Base-by-base conservation (phyloP, 2,888 invertebrate species). In the Rhaphigaster nebulosa region DNA sequence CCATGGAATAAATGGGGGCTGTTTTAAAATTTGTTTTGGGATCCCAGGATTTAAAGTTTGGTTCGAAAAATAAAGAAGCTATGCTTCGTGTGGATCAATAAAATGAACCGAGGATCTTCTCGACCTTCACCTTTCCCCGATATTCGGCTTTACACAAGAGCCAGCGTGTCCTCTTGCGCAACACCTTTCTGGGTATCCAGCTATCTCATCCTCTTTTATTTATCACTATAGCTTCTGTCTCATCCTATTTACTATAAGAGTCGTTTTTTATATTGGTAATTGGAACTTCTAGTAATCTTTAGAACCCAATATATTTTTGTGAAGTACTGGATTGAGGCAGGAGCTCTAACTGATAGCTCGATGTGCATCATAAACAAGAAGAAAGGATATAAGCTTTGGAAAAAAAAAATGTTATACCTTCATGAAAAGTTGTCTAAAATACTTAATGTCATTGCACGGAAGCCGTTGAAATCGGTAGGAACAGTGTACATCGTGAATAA, bases 101-200 rank as follows among this genome's bases (percentile, higher is more conserved):
- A 18, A 76, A 12, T 56, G 12, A 56, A 26, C 18, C 3, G 29
- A 76, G 70, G 8, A 76, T 76, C 70, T 38, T 76, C 70, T 10
- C 70, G 70, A 76, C 70, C 70, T 76, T 76, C 70, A 76, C 70
- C 70, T 76, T 76, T 76, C 70, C 34, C 20, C 70, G 70, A 76
- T 23, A 38, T 76, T 76, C 34, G 70, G 70, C 70, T 76, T 76
- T 76, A 76, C 70, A 76, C 70, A 76, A 76, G 70, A 76, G 5
- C 70, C 70, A 76, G 70, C 20, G 70, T 76, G 38, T 76, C 70
- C 6, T 38, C 70, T 76, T 76, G 70, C 70, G 70, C 38, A 76
- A 76, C 70, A 76, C 29, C 34, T 29, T 29, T n/a, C n/a, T 2
- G 12, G 65, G 4, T 29, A 65, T 29, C 13, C 12, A 13, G 60